phyloP scores from a whole-genome alignment of 2,113 vertebrate genomes.

The Gallinago paraguaiae region DNA sequence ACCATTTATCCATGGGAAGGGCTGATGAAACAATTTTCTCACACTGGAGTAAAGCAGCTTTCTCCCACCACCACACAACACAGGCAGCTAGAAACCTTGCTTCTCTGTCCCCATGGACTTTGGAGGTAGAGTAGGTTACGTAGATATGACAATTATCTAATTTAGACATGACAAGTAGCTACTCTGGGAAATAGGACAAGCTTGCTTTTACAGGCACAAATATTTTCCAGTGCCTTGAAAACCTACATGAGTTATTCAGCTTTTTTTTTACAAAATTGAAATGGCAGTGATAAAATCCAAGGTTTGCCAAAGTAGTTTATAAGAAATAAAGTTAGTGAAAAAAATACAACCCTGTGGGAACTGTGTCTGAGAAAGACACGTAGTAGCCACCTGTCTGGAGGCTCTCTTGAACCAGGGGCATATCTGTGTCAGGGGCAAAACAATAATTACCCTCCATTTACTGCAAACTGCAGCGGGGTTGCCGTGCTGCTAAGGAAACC shows the following conservation, averaged over 20 bases:
- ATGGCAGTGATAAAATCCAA: background rate
- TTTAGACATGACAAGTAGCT: background rate
- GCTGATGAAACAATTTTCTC: accelerated
- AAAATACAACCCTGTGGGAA: background rate
- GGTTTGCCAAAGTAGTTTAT: background rate
- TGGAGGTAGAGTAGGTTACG: background rate
- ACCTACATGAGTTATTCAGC: background rate
- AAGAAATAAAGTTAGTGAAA: background rate
- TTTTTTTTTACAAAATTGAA: background rate
- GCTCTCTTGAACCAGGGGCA: background rate
- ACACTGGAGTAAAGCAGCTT: background rate
- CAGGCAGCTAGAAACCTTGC: background rate
- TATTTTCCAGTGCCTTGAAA: background rate
- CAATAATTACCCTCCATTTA: background rate
- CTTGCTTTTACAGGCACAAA: accelerated
- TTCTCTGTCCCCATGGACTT: background rate
- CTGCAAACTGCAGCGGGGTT: background rate
- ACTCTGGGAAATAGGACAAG: background rate
- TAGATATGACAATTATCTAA: background rate
- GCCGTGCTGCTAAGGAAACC: background rate
- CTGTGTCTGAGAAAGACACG: accelerated
- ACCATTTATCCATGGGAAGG: background rate
- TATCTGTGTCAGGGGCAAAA: background rate
- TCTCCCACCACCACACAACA: background rate
- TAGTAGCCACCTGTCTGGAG: background rate